Evolutionary conservation across 2,888 invertebrate genomes (phyloP).

Genomic region (Deladenus siricidicola): DNA sequence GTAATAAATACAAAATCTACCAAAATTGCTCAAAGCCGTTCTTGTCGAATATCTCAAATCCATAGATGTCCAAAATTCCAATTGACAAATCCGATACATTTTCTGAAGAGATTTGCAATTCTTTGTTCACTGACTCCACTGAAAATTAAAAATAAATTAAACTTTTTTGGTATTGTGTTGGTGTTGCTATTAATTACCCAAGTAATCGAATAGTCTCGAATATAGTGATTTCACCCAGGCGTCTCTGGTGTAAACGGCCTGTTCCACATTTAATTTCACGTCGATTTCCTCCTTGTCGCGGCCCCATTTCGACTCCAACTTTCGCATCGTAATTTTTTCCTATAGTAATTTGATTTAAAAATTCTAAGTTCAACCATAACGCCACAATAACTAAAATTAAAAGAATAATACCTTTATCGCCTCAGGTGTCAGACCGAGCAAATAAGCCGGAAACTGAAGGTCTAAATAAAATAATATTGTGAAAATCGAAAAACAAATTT

Average conservation of each 20-base stretch:
- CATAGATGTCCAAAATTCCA: constrained; percentile 67
- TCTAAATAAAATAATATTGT: too few species aligned
- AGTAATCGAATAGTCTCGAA: constrained; percentile 63
- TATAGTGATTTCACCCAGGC: constrained; percentile 64
- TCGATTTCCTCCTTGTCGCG: constrained; percentile 63
- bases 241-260: constrained; percentile 63
- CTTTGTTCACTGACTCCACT: constrained; percentile 62
- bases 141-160: constrained; percentile 19
- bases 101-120: constrained; percentile 57
- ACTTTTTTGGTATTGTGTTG: neutral
- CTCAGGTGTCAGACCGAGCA: constrained; percentile 61
- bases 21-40: constrained; percentile 67
- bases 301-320: constrained; percentile 61
- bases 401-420: constrained; percentile 54
- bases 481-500: neutral
- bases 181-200: constrained; percentile 54
- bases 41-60: constrained; percentile 66
- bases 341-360: neutral
- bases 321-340: constrained; percentile 31
- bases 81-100: constrained; percentile 54
- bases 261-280: constrained; percentile 63
- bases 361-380: neutral
- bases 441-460: constrained; percentile 62
- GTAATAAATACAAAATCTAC: constrained; percentile 23
- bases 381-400: constrained; percentile 4